Base-by-base conservation (phyloP, 1,140 invertebrate species). In the Metopolophium dirhodum region DNA sequence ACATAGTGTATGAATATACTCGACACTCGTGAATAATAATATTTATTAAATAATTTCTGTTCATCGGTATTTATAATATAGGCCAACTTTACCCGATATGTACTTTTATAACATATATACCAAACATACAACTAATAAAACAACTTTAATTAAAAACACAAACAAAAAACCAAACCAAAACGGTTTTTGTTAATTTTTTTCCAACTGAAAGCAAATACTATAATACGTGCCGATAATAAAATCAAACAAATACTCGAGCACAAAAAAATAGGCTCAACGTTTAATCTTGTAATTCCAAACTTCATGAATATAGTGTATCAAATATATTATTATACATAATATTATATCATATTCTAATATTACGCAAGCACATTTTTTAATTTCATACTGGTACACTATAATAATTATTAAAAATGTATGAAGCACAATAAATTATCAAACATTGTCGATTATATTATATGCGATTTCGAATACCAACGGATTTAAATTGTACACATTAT, bases 141-240 rank as follows among this genome's bases (percentile, higher is more conserved):
- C 8, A 18, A 20, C 8, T n/a, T 68, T n/a, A 77, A 77, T 77
- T 77, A 18, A 77, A 77, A 77, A 77, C 18, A 68, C 30, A 30
- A 68, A 57, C 8, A 61, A 30, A 57, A 61, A 61, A 77, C n/a
- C 4, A 35, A 77, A n/a, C 30, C 11, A n/a, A 18, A n/a, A n/a
- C 57, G 61, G 14, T n/a, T n/a, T 77, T 77, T 77, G n/a, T 77
- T 77, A n/a, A n/a, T 77, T n/a, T 77, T 54, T n/a, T 77, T 77
- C 30, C 61, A 18, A 77, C 61, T 35, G 61, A 20, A 77, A 77
- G 61, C n/a, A 77, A 77, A 77, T 77, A n/a, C 18, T n/a, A 77
- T 77, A n/a, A 77, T 77, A 77, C 30, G 61, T 77, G 61, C 30
- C 30, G n/a, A n/a, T n/a, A n/a, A 30, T n/a, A 35, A 77, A 77